These are phyloP conservation scores for Acanthurus leucopareius DNA, from an alignment of 2,797 vertebrate genomes.

Conservation along the genomic window DNA sequence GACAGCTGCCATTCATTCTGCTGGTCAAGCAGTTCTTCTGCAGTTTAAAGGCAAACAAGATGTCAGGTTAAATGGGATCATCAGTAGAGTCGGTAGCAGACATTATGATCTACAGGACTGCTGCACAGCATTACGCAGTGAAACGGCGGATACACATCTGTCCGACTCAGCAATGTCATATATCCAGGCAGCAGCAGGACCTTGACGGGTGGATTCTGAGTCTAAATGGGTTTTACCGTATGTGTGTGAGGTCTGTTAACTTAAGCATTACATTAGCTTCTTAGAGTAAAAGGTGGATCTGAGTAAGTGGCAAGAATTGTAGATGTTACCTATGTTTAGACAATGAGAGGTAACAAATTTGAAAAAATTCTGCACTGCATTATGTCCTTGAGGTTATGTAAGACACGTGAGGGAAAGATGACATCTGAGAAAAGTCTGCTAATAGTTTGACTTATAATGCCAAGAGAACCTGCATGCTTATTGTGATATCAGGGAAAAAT, in stretches of 20 bases:
- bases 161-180: conserved; percentile 55
- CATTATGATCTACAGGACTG: conserved; percentile 17
- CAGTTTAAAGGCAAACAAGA: conserved; percentile 41
- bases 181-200: conserved; percentile 17
- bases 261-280: background rate
- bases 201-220: background rate
- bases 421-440: background rate
- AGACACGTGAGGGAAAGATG: background rate
- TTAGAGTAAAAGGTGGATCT: background rate
- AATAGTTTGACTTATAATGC: background rate
- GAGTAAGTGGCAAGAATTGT: background rate
- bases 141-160: conserved; percentile 31
- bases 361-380: background rate
- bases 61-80: conserved; percentile 58
- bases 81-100: background rate
- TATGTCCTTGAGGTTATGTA: background rate
- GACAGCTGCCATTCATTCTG: conserved; percentile 54
- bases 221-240: conserved; percentile 10
- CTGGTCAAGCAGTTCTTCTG: conserved; percentile 26
- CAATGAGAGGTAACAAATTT: no score
- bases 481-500: no score
- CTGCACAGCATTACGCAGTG: conserved; percentile 7
- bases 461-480: background rate
- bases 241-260: conserved; percentile 15
- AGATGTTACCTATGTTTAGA: no score